A percentile compares a stretch with the other conserved stretches of the same genome.
phyloP scores from a whole-genome alignment of 2,888 invertebrate species.

The Chymomyza amoena region DNA sequence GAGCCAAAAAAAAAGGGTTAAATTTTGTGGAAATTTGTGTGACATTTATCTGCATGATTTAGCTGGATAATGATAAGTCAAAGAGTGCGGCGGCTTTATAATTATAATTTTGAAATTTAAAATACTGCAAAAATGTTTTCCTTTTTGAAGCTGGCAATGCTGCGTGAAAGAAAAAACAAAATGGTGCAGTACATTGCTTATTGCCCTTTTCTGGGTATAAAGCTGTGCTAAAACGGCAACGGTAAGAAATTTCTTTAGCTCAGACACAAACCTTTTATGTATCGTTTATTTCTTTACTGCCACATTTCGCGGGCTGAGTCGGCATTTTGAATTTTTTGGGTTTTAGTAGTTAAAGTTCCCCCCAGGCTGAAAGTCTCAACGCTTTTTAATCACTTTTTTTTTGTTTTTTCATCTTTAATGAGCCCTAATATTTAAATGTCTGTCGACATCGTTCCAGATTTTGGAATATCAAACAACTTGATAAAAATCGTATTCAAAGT shows the following conservation, averaged over 20 bases:
- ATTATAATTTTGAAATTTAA: background rate
- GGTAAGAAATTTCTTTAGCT: background rate
- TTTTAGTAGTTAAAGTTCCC: too few species aligned
- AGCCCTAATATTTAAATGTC: too few species aligned
- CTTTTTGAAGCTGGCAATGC: background rate
- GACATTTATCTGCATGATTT: conserved; percentile 51
- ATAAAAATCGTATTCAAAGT: too few species aligned
- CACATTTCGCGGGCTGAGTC: too few species aligned
- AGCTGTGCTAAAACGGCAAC: conserved; percentile 19
- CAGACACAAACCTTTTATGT: conserved; percentile 8
- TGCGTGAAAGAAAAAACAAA: background rate
- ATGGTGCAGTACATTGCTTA: background rate
- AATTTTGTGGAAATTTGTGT: conserved; percentile 49
- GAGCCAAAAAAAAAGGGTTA: conserved; percentile 48
- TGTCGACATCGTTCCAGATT: too few species aligned
- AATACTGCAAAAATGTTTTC: background rate
- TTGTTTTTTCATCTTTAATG: too few species aligned
- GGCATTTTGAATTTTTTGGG: too few species aligned
- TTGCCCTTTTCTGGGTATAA: background rate
- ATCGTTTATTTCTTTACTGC: too few species aligned
- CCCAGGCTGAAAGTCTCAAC: too few species aligned
- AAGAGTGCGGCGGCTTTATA: background rate
- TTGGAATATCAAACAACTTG: too few species aligned
- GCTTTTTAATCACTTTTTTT: too few species aligned
- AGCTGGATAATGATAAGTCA: conserved; percentile 3